Percentiles rank a stretch among this genome's conserved stretches.
Evolutionary conservation across 2,888 invertebrate species (phyloP).

Genomic region (Rugalucina vietnamica): DNA sequence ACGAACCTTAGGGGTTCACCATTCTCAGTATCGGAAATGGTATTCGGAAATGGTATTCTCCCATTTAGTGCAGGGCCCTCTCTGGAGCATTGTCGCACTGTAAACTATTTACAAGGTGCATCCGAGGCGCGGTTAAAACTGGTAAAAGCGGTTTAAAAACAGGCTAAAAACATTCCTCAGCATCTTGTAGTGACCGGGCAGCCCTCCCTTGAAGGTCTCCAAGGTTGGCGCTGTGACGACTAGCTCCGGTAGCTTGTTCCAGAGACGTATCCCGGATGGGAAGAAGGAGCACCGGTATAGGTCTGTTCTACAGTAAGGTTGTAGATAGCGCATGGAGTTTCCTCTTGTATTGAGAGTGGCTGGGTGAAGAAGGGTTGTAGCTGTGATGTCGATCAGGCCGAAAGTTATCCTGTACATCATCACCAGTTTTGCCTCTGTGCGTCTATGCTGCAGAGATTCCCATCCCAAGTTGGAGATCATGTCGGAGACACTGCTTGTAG

Average conservation of each 20-base stretch:
- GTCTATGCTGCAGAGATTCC: neutral
- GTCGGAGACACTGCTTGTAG: neutral
- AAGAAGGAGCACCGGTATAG: constrained; percentile 14
- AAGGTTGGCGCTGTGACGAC: constrained; percentile 4
- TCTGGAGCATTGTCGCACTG: too few species aligned
- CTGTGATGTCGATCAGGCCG: neutral
- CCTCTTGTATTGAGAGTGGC: neutral
- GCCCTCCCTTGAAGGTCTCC: neutral
- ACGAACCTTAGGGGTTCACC: too few species aligned
- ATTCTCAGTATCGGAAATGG: too few species aligned
- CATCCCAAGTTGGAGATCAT: neutral
- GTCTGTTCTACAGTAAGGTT: constrained; percentile 23
- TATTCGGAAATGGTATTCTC: too few species aligned
- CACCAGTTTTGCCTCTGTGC: neutral
- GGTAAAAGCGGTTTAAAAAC: constrained; percentile 4
- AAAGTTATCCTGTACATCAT: neutral
- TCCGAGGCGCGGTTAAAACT: too few species aligned
- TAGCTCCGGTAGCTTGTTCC: neutral
- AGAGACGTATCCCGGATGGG: neutral
- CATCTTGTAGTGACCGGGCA: neutral
- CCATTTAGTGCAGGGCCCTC: too few species aligned
- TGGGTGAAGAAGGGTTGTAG: neutral
- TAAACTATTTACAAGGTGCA: too few species aligned
- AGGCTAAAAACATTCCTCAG: neutral
- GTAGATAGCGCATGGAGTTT: neutral